Evolutionary conservation across 2,113 vertebrate species (phyloP), one percentile per base, ranked within the genome.

Genomic region (Stigmatopora argus): DNA sequence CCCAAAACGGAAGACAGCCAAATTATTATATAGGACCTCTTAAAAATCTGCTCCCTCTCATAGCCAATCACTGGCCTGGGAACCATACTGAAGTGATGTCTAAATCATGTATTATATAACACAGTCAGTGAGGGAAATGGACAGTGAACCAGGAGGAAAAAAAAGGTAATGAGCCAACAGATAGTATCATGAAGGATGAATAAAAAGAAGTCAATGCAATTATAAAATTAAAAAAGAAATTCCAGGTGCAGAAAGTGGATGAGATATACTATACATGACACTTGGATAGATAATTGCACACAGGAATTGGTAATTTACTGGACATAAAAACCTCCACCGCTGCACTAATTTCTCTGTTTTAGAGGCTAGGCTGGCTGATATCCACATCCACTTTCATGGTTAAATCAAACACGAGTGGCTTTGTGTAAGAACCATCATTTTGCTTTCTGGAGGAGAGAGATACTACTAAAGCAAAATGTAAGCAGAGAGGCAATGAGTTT

Each of bases 161-260:
- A 66, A 3, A 31, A 31, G 1, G 3, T 31, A 31, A 31, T 31
- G 2, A 5, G 6, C 44, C 17, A n/a, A 63, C 65, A 70, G 69
- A 75, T 31, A 31, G 26, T 31, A 31, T 31, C 17, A 26, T 66
- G 67, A 14, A 57, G 60, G 67, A 66, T 68, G 52, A 61, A 60
- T 62, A 61, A 8, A 18, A 62, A 19, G 73, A 65, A 51, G 5
- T 51, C 48, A 21, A 51, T 19, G 19, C 64, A 62, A 69, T 77
- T 78, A 70, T 74, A 65, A 7, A n/a, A 56, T 63, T 71, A 74
- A 85, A 77, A 77, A 83, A 81, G 83, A 85, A 88, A 85, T 83
- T 80, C 85, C 70, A 81, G 78, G 70, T 75, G 70, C 77, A 84
- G 79, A 83, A 84, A 78, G 86, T 83, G 73, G 82, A 87, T 86